Percentiles rank a stretch among this genome's conserved stretches.
These are phyloP conservation scores for Loripinus fragilis DNA, from an alignment of 2,888 invertebrate genomes.

Conservation along the genomic window DNA sequence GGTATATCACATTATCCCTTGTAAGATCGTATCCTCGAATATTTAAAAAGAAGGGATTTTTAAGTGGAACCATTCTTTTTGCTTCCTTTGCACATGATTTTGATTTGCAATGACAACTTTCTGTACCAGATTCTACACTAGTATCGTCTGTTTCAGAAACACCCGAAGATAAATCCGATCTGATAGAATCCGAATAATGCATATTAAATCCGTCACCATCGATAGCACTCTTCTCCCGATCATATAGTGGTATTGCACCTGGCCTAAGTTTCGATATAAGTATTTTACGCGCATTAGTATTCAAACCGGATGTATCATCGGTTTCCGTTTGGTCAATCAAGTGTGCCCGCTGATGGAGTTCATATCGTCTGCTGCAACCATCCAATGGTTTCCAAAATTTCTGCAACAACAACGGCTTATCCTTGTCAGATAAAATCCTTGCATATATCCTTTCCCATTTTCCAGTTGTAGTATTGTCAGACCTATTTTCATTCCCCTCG, in stretches of 20 bases:
- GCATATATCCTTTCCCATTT: constrained; percentile 75
- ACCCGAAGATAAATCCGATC: neutral
- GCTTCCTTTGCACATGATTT: constrained; percentile 44
- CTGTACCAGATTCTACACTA: neutral
- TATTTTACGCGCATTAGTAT: constrained; percentile 77
- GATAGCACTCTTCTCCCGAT: constrained; percentile 40
- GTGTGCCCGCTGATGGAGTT: constrained; percentile 72
- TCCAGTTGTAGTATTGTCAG: constrained; percentile 35
- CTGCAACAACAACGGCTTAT: constrained; percentile 77
- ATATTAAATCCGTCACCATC: constrained; percentile 33
- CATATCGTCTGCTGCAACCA: constrained; percentile 78
- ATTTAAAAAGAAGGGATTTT: constrained; percentile 73
- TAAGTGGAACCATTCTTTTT: constrained; percentile 48
- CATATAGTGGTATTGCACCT: constrained; percentile 70
- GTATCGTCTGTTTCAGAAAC: neutral
- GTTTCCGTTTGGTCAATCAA: constrained; percentile 61
- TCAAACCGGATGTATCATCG: constrained; percentile 76
- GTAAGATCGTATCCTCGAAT: constrained; percentile 72
- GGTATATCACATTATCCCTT: constrained; percentile 72
- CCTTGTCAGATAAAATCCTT: constrained; percentile 73
- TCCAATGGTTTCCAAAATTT: constrained; percentile 80
- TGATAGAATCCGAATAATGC: neutral
- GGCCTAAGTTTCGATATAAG: constrained; percentile 74
- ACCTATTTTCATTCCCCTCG: constrained; percentile 36
- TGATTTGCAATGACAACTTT: constrained; percentile 14